Percentiles rank a stretch among this genome's conserved stretches.
Conservation (phyloP, 2,113 vertebrate genomes). For the Lynx canadensis region DNA sequence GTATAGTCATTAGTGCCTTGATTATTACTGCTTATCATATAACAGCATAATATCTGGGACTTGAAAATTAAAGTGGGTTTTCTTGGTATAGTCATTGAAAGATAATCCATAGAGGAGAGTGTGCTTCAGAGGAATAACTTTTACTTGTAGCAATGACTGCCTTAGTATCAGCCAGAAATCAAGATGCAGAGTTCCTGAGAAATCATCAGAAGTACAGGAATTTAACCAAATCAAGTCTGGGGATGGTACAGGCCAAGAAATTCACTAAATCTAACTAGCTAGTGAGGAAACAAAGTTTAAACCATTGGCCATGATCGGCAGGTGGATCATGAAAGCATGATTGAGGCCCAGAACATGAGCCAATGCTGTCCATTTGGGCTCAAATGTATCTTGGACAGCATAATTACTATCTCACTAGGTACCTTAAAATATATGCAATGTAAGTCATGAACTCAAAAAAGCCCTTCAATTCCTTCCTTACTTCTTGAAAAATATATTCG, state of each 20-base stretch:
- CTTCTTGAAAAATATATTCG: neutral
- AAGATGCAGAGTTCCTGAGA: neutral
- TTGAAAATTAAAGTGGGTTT: constrained; percentile 35
- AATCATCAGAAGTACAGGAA: neutral
- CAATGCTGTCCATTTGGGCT: neutral
- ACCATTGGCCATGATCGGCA: neutral
- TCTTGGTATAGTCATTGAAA: neutral
- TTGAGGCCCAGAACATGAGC: neutral
- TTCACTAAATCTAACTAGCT: neutral
- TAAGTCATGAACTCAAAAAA: neutral
- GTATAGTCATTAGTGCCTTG: neutral
- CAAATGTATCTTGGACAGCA: neutral
- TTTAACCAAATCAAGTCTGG: constrained; percentile 1
- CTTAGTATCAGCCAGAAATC: neutral
- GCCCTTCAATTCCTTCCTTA: neutral
- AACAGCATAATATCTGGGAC: neutral
- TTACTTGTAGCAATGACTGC: neutral
- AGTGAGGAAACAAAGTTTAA: constrained; percentile 12
- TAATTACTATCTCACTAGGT: neutral
- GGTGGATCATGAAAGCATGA: neutral
- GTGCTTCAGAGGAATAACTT: neutral
- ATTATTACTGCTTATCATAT: neutral
- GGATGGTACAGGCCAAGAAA: neutral
- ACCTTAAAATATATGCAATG: neutral
- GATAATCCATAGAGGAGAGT: neutral